phyloP scores from a whole-genome alignment of 2,888 invertebrate species.

The Brenthis ino region DNA sequence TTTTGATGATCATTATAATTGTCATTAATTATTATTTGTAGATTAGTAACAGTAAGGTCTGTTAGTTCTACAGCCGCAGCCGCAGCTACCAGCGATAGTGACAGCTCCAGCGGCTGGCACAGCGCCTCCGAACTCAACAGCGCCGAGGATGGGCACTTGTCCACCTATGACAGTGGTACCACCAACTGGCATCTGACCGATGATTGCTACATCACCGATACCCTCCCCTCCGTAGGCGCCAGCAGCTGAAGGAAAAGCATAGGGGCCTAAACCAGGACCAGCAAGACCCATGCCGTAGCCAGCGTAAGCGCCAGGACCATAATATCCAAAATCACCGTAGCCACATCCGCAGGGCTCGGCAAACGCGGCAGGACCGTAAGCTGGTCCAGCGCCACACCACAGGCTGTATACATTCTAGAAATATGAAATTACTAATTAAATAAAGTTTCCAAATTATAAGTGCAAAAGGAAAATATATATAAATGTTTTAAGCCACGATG shows the following conservation, averaged over 20 bases:
- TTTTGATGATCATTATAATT: too few relatives aligned
- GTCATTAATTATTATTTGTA: neutral
- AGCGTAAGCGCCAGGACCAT: constrained; percentile 24
- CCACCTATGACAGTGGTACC: constrained; percentile 49
- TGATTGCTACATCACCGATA: constrained; percentile 44
- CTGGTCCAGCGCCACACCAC: constrained; percentile 35
- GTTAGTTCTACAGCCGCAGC: constrained; percentile 30
- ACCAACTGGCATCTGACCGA: constrained; percentile 46
- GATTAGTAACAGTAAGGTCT: constrained; percentile 14
- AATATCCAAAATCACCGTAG: too few relatives aligned
- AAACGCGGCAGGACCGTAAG: constrained; percentile 2
- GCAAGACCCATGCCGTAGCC: constrained; percentile 3
- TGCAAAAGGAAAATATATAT: too few relatives aligned
- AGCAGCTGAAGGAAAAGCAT: constrained; percentile 29
- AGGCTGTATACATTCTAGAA: constrained; percentile 41
- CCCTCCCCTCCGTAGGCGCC: constrained; percentile 45
- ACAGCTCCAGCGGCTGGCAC: constrained; percentile 47
- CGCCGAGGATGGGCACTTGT: constrained; percentile 49
- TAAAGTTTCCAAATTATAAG: neutral
- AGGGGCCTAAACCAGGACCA: constrained; percentile 2
- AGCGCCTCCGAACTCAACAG: constrained; percentile 47
- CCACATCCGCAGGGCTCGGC: neutral
- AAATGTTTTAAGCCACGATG: too few relatives aligned
- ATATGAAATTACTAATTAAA: neutral
- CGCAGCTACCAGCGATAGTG: constrained; percentile 40